phyloP scores from a whole-genome alignment of 2,113 vertebrate genomes.

The Catagonus wagneri region DNA sequence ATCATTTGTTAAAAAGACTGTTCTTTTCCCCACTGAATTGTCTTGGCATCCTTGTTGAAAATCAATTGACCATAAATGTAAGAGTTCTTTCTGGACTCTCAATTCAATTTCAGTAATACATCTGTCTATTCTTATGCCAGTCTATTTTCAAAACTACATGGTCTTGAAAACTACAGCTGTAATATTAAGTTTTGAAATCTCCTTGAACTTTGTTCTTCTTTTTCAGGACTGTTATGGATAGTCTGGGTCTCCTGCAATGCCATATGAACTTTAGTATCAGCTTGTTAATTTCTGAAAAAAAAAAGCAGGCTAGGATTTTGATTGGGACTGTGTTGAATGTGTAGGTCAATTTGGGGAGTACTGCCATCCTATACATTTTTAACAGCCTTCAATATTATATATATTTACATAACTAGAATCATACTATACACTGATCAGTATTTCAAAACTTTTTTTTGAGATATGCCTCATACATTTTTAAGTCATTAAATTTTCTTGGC shows the following conservation, averaged over 20 bases:
- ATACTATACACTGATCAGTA: not conserved
- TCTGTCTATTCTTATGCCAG: not conserved
- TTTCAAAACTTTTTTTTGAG: not conserved
- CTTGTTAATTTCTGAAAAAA: not conserved
- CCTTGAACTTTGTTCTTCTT: not conserved
- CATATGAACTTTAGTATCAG: not conserved
- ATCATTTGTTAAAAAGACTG: not conserved
- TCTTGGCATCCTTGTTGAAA: not conserved
- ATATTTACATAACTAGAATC: not conserved
- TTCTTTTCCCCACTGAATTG: not conserved
- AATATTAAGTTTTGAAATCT: not conserved
- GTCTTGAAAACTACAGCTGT: not conserved
- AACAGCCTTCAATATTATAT: not conserved
- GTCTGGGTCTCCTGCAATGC: not conserved
- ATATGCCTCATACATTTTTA: not conserved
- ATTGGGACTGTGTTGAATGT: not conserved
- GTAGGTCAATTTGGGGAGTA: not conserved
- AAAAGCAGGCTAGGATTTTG: not conserved
- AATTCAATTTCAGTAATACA: not conserved
- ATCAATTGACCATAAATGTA: not conserved
- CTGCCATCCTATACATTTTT: not conserved
- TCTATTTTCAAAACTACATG: too few species aligned
- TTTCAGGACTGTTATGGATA: not conserved
- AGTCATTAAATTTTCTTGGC: not conserved
- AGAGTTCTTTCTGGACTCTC: not conserved